Percentiles rank a stretch among this genome's conserved stretches.
Evolutionary conservation across 2,888 invertebrate genomes (phyloP).

Genomic region (Acronicta leporina): DNA sequence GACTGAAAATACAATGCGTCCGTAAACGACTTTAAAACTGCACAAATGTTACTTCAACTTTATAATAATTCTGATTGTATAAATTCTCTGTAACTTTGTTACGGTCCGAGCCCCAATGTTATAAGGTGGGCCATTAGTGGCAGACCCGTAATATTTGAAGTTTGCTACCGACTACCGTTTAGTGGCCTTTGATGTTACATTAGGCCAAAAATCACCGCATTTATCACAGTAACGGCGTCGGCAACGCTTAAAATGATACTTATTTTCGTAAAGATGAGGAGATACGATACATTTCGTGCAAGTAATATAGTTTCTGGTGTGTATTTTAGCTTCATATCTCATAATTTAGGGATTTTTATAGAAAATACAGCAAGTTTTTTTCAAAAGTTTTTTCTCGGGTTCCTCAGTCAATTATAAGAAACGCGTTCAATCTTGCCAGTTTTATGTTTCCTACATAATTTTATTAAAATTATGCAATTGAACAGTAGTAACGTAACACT

Average conservation of each 20-base stretch:
- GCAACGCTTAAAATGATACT: conserved; percentile 41
- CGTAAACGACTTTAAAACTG: background rate
- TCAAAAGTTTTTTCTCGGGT: too few relatives aligned
- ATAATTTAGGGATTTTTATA: conserved; percentile 10
- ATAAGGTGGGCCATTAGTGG: conserved; percentile 50
- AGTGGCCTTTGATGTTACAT: conserved; percentile 56
- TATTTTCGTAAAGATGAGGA: conserved; percentile 38
- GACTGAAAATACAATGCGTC: background rate
- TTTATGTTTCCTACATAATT: too few relatives aligned
- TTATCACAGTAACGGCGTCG: conserved; percentile 36
- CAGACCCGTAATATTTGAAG: conserved; percentile 46
- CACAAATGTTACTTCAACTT: background rate
- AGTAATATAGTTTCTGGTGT: conserved; percentile 18
- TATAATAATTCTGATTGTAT: background rate
- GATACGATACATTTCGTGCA: conserved; percentile 22
- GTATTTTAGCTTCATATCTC: conserved; percentile 16
- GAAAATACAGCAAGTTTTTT: conserved; percentile 5
- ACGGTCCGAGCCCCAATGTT: background rate
- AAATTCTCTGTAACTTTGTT: background rate
- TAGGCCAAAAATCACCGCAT: conserved; percentile 53
- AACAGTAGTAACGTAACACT: too few relatives aligned
- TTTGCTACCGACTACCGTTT: conserved; percentile 43
- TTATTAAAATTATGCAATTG: too few relatives aligned
- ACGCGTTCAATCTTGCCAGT: too few relatives aligned
- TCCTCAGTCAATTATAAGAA: background rate